phyloP scores from a whole-genome alignment of 2,888 invertebrate genomes.

The Chymomyza fuscimana region DNA sequence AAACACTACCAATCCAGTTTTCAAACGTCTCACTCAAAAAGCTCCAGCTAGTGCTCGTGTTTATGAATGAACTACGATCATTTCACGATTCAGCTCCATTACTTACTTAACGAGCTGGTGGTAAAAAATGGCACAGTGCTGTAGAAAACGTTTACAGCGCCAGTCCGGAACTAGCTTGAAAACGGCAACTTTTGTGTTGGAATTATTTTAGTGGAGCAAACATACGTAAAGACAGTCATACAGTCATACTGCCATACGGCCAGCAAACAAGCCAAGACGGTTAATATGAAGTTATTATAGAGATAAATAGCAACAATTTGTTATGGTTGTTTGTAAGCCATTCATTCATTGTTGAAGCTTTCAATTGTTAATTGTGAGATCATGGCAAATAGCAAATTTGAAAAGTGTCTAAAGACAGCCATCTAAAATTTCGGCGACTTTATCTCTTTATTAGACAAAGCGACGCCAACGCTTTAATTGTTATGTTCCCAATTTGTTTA shows the following conservation, averaged over 20 bases:
- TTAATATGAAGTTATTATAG: constrained; percentile 28
- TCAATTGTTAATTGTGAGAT: constrained; percentile 21
- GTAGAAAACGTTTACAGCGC: constrained; percentile 7
- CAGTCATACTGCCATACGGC: too few relatives aligned
- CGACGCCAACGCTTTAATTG: background rate
- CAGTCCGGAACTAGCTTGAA: constrained; percentile 32
- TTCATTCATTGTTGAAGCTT: background rate
- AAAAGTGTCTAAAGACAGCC: background rate
- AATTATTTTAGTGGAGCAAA: constrained; percentile 56
- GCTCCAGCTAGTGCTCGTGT: constrained; percentile 35
- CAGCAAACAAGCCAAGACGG: constrained; percentile 19
- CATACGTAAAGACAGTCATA: background rate
- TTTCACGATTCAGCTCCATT: constrained; percentile 24
- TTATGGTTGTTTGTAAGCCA: too few relatives aligned
- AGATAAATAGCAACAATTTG: constrained; percentile 4
- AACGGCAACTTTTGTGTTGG: constrained; percentile 24
- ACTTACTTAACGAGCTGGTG: constrained; percentile 24
- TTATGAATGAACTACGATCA: constrained; percentile 63
- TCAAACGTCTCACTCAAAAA: constrained; percentile 31
- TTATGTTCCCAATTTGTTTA: background rate
- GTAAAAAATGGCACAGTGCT: constrained; percentile 58
- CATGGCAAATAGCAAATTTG: background rate
- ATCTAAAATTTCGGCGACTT: too few relatives aligned
- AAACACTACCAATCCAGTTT: constrained; percentile 30
- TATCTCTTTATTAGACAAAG: too few relatives aligned